Percentiles rank a stretch among this genome's conserved stretches.
Conservation (phyloP, 2,113 vertebrate genomes). For the Paedocypris sp. region DNA sequence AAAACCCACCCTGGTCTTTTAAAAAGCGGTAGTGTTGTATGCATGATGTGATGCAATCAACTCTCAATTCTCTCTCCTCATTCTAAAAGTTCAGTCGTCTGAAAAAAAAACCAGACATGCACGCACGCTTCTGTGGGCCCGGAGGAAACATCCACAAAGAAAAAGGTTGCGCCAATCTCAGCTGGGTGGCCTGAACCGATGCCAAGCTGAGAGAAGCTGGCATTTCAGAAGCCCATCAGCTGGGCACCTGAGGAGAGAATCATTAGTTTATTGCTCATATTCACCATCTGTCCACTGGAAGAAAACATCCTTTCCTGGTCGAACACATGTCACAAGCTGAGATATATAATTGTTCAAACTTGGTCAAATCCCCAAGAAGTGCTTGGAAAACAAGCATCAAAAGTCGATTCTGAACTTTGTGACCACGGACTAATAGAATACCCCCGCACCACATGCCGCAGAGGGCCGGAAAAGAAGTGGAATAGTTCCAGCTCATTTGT, state of each 20-base stretch:
- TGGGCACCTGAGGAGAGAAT: neutral
- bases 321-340: neutral
- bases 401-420: neutral
- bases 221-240: conserved; percentile 28
- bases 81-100: neutral
- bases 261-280: conserved; percentile 5
- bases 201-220: conserved; percentile 23
- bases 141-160: conserved; percentile 30
- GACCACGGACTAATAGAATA: neutral
- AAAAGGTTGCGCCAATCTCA: conserved; percentile 29
- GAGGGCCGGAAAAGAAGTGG: neutral
- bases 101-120: neutral
- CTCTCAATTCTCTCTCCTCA: neutral
- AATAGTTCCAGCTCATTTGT: conserved; percentile 1
- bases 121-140: conserved; percentile 1
- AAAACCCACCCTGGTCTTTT: too few species aligned
- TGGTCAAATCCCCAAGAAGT: neutral
- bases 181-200: conserved; percentile 12
- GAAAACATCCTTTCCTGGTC: neutral
- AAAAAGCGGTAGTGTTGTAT: neutral
- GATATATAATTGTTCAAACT: neutral
- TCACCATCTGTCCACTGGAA: conserved; percentile 27
- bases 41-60: neutral
- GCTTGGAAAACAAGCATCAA: neutral
- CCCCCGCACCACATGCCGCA: neutral